Evolutionary conservation across 2,797 vertebrate genomes (phyloP).

Genomic region (Phalloptychus januarius): DNA sequence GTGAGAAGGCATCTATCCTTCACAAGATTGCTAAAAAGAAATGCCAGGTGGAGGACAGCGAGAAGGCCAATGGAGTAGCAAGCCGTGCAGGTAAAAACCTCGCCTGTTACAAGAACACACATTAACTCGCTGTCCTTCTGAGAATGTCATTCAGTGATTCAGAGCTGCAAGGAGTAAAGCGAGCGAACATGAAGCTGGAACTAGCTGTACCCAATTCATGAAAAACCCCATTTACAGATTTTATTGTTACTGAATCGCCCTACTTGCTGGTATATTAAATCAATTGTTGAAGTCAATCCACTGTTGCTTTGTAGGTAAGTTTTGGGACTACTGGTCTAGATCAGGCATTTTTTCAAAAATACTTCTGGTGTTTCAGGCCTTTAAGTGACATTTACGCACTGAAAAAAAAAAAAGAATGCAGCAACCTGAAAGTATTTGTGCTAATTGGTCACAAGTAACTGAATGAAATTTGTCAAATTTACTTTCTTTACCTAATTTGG

Average conservation of each 20-base stretch:
- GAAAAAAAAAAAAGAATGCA: no score
- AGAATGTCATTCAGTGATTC: neutral
- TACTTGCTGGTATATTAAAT: neutral
- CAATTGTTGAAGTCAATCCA: neutral
- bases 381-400: neutral
- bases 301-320: neutral
- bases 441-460: no score
- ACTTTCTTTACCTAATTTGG: no score
- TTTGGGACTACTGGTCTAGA: neutral
- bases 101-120: neutral
- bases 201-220: neutral
- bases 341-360: neutral
- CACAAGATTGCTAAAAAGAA: slow-evolving; percentile 99
- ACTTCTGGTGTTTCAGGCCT: neutral
- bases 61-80: slow-evolving; percentile 90
- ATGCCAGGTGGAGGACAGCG: slow-evolving; percentile 94
- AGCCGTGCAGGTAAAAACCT: slow-evolving; percentile 85
- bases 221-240: neutral
- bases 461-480: no score
- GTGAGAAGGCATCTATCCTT: slow-evolving; percentile 97
- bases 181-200: neutral
- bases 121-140: neutral
- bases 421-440: no score
- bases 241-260: neutral
- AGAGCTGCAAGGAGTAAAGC: neutral